Evolutionary conservation across 2,888 invertebrate genomes (phyloP), one percentile per base, ranked within the genome.

Genomic region (Thecophora atra): DNA sequence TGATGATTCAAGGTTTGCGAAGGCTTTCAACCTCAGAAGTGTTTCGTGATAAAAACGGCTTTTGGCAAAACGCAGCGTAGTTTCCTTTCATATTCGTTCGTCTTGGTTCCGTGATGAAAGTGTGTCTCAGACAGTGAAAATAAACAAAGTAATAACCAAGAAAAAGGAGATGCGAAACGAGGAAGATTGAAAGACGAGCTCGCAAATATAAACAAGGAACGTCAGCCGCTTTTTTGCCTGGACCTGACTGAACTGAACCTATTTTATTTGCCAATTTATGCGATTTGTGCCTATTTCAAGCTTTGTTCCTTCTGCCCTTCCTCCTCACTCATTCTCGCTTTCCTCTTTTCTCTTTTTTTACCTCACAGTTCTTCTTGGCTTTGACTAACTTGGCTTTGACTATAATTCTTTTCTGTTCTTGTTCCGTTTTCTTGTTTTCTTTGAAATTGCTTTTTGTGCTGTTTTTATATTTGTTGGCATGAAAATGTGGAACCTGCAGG

Each of bases 401-500:
- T 54, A 54, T 54, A 54, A 21, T 42, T 30, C 7, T 30, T 30
- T 37, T 30, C 13, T 63, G 37, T 19, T 11, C 13, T 30, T 21
- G 17, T n/a, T 4, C 21, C 28, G 26, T 51, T 65, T 11, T 26
- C 54, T 26, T 51, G n/a, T 26, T 65, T 21, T 51, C 5, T 47
- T 51, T 65, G 51, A 8, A 17, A 26, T 47, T 47, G 24, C 51
- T 51, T 15, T 51, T 64, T 51, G 26, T 47, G 51, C 51, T 65
- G 24, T 19, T 56, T 17, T 28, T 54, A n/a, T 44, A 37, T 3
- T 24, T 70, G 70, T 63, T 65, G 71, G 65, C 66, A 71, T 66
- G 60, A 71, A 71, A 64, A 64, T 67, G 28, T 56, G 65, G 66
- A 74, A 64, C 72, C 71, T 68, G 72, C 72, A 64, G 73, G 72